Evolutionary conservation across 2,797 vertebrate species (phyloP).

Genomic region (Denticeps clupeoides): DNA sequence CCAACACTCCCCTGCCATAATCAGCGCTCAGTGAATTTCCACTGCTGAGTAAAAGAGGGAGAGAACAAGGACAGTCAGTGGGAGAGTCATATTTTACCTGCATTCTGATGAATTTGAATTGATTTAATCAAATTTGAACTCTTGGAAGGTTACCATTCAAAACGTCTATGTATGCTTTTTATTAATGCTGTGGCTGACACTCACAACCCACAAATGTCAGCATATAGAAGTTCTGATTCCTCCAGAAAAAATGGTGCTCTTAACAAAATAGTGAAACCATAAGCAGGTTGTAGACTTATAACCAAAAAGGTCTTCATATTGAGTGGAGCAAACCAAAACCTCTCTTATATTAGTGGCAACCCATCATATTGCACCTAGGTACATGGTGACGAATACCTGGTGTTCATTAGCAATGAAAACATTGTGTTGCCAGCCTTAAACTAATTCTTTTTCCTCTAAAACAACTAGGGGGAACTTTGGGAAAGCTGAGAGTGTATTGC

Average conservation of each 20-base stretch:
- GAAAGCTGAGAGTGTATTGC: conserved; percentile 51
- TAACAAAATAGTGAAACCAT: too few species aligned
- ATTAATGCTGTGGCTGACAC: background rate
- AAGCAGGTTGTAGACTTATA: too few species aligned
- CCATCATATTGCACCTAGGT: conserved; percentile 17
- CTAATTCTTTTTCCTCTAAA: conserved; percentile 43
- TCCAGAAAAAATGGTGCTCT: too few species aligned
- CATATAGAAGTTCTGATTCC: too few species aligned
- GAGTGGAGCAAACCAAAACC: background rate
- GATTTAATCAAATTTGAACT: background rate
- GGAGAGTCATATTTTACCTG: background rate
- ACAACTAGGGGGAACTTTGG: conserved; percentile 50
- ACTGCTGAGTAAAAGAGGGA: conserved; percentile 54
- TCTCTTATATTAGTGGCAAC: conserved; percentile 2
- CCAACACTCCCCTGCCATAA: conserved; percentile 68
- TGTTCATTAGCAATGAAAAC: conserved; percentile 26
- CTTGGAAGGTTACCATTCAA: background rate
- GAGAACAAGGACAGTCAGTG: conserved; percentile 32
- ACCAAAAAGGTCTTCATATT: too few species aligned
- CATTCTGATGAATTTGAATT: background rate
- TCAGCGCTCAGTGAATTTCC: conserved; percentile 74
- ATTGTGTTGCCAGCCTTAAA: conserved; percentile 36
- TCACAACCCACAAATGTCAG: too few species aligned
- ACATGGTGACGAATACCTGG: conserved; percentile 33
- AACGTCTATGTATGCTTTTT: background rate